Percentiles rank a stretch among this genome's conserved stretches.
These are phyloP conservation scores for Nomada flava DNA, from an alignment of 2,888 invertebrate species.

Conservation along the genomic window DNA sequence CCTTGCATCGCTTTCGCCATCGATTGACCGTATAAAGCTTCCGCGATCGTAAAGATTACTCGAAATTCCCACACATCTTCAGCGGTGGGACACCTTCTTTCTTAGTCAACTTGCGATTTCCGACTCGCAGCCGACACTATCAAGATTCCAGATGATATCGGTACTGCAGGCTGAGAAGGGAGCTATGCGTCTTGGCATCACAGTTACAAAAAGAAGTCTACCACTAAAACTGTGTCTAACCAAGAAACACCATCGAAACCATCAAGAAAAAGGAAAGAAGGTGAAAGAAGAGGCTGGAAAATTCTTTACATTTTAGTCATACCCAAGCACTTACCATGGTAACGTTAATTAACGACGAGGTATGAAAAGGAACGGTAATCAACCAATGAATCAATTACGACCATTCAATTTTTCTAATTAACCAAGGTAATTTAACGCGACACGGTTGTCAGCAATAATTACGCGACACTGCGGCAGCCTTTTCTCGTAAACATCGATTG, in stretches of 20 bases:
- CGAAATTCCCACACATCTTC: constrained; percentile 46
- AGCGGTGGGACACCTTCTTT: constrained; percentile 18
- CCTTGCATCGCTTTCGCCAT: constrained; percentile 24
- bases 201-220: not conserved
- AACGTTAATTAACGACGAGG: not conserved
- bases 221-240: not conserved
- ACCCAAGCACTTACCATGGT: not conserved
- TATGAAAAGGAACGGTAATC: not conserved
- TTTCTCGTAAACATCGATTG: constrained; percentile 1
- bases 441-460: not conserved
- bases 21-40: constrained; percentile 44
- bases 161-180: constrained; percentile 43
- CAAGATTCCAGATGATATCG: constrained; percentile 57
- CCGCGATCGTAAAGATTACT: constrained; percentile 49
- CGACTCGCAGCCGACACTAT: constrained; percentile 46
- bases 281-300: not conserved
- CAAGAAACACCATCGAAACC: constrained; percentile 1
- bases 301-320: constrained; percentile 1
- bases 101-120: constrained; percentile 44
- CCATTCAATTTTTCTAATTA: constrained; percentile 5
- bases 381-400: not conserved
- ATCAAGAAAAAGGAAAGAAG: not conserved
- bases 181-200: constrained; percentile 17
- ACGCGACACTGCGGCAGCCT: not conserved
- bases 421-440: not conserved